phyloP scores from a whole-genome alignment of 2,113 vertebrate genomes.

The Saguinus midas region DNA sequence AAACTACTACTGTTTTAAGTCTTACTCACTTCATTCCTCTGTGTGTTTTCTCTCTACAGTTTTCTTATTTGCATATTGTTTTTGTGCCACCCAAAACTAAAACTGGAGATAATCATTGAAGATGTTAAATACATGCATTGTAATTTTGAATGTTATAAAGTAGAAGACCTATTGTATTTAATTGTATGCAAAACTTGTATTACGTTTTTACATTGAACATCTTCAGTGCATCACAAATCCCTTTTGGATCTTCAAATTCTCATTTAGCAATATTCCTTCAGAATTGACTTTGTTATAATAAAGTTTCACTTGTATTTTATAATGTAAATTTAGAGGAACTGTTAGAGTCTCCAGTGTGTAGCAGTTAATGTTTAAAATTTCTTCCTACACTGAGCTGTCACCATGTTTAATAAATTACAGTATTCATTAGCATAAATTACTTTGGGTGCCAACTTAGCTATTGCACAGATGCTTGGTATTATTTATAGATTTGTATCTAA shows the following conservation, averaged over 20 bases:
- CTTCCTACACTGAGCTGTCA: constrained; percentile 60
- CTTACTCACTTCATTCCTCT: background rate
- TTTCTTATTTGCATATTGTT: constrained; percentile 38
- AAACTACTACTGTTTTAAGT: background rate
- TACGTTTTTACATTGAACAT: constrained; percentile 21
- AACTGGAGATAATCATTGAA: background rate
- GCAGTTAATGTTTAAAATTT: constrained; percentile 68
- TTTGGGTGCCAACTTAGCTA: constrained; percentile 53
- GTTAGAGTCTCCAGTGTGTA: constrained; percentile 31
- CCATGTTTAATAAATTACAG: constrained; percentile 62
- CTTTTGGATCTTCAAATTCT: background rate
- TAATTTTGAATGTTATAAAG: constrained; percentile 22
- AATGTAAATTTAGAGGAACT: constrained; percentile 41
- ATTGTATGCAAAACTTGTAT: background rate
- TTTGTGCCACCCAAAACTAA: constrained; percentile 11
- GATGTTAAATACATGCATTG: background rate
- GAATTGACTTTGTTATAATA: constrained; percentile 4
- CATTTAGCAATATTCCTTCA: constrained; percentile 37
- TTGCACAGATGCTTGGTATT: constrained; percentile 66
- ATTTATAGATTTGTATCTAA: constrained; percentile 69
- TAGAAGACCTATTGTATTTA: background rate
- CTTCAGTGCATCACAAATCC: background rate
- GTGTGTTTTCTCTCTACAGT: background rate
- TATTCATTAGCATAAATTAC: constrained; percentile 59
- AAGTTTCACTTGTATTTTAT: constrained; percentile 37